A percentile compares a stretch with the other conserved stretches of the same genome.
phyloP scores from a whole-genome alignment of 2,888 invertebrate genomes.

The Pachycephus smyrnensis region DNA sequence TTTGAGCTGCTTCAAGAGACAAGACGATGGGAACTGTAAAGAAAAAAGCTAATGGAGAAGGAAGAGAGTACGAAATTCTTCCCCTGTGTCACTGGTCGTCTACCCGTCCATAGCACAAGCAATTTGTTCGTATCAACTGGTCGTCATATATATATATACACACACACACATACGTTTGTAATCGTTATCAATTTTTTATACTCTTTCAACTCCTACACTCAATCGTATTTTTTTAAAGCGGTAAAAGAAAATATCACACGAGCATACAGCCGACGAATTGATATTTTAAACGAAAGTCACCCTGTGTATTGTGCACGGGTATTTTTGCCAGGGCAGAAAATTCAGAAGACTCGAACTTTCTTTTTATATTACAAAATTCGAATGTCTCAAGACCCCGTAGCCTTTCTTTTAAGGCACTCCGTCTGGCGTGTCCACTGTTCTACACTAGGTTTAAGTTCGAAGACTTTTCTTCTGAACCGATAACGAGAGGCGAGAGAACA shows the following conservation, averaged over 20 bases:
- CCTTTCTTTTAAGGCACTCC: neutral
- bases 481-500: neutral
- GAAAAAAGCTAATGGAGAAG: neutral
- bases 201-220: neutral
- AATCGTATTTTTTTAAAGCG: constrained; percentile 19
- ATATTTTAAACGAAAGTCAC: neutral
- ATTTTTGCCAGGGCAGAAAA: neutral
- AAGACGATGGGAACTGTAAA: neutral
- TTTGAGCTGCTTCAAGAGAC: neutral
- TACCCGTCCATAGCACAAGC: constrained; percentile 61
- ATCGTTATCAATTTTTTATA: neutral
- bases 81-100: constrained; percentile 23
- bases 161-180: neutral
- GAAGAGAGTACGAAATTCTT: constrained; percentile 25
- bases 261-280: neutral
- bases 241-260: constrained; percentile 18
- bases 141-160: neutral
- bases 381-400: neutral
- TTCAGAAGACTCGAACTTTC: neutral
- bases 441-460: neutral
- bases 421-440: neutral
- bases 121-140: constrained; percentile 20
- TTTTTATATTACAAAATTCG: neutral
- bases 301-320: neutral
- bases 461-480: neutral